Evolutionary conservation across 2,888 invertebrate genomes (phyloP).

Genomic region (Pammene aurita): DNA sequence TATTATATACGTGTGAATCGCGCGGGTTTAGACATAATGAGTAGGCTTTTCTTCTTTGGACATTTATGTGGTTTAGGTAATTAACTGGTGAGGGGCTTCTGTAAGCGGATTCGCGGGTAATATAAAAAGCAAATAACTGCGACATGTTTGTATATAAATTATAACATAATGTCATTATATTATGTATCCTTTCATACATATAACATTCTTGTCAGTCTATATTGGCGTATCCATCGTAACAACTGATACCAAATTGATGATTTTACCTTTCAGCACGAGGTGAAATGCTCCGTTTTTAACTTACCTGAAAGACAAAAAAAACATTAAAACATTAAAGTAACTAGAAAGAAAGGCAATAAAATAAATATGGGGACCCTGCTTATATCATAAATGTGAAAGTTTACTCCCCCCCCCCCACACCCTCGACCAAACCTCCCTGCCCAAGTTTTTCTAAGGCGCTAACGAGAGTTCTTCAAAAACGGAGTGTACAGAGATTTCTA

Average conservation of each 20-base stretch:
- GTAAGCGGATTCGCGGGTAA: slow-evolving; percentile 13
- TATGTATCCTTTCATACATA: too few species aligned
- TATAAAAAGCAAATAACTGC: slow-evolving; percentile 8
- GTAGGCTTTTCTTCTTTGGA: neutral
- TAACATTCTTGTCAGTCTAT: neutral
- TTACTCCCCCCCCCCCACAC: too few species aligned
- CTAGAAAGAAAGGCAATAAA: too few species aligned
- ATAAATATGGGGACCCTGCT: too few species aligned
- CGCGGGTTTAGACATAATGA: neutral
- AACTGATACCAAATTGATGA: neutral
- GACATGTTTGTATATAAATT: neutral
- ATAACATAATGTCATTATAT: too few species aligned
- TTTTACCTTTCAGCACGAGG: too few species aligned
- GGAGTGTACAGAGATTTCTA: too few species aligned
- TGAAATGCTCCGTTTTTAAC: neutral
- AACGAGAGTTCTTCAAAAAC: too few species aligned
- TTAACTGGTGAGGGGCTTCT: slow-evolving; percentile 12
- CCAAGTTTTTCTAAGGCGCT: too few species aligned
- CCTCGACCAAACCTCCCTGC: too few species aligned
- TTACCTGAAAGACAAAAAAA: slow-evolving; percentile 21
- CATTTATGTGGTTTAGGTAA: slow-evolving; percentile 19
- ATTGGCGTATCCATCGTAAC: neutral
- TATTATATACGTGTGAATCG: neutral
- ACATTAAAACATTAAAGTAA: slow-evolving; percentile 15
- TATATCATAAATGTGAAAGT: too few species aligned